Conservation (phyloP, 1,140 invertebrate species). For the Cherax quadricarinatus region DNA sequence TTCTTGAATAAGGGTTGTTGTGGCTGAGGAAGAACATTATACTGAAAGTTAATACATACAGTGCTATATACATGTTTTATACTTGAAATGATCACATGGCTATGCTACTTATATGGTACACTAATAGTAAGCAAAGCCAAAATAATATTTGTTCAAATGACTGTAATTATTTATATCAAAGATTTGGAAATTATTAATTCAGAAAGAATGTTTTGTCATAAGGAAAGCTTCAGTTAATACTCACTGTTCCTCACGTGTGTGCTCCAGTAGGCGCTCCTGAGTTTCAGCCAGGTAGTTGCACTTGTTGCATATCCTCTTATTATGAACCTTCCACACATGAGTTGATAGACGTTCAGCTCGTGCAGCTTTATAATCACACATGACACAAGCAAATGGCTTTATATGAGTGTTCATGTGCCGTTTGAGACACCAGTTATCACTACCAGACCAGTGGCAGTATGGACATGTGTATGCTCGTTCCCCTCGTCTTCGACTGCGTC, state of each 20-base stretch:
- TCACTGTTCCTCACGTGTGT: constrained; percentile 73
- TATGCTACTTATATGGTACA: too few species aligned
- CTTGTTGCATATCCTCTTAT: constrained; percentile 90
- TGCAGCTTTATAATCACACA: constrained; percentile 94
- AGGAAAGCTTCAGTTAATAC: constrained; percentile 15
- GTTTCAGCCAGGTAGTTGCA: constrained; percentile 91
- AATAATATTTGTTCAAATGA: too few species aligned
- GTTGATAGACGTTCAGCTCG: constrained; percentile 90
- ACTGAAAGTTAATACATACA: too few species aligned
- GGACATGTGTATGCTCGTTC: constrained; percentile 86
- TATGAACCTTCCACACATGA: constrained; percentile 93
- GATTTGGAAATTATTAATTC: background rate
- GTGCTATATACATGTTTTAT: too few species aligned
- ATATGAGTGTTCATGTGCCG: constrained; percentile 93
- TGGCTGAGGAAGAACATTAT: constrained; percentile 58
- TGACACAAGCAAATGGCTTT: constrained; percentile 90
- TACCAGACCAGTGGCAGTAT: constrained; percentile 93
- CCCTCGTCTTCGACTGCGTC: constrained; percentile 52
- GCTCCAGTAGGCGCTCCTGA: constrained; percentile 76
- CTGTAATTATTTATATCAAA: background rate
- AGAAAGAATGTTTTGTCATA: background rate
- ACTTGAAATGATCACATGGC: too few species aligned
- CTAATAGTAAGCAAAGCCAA: too few species aligned
- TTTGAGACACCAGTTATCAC: constrained; percentile 95
- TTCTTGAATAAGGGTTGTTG: constrained; percentile 72